Conservation (phyloP, 92 coral and sea anemone genomes). For the Siderastrea siderea region DNA sequence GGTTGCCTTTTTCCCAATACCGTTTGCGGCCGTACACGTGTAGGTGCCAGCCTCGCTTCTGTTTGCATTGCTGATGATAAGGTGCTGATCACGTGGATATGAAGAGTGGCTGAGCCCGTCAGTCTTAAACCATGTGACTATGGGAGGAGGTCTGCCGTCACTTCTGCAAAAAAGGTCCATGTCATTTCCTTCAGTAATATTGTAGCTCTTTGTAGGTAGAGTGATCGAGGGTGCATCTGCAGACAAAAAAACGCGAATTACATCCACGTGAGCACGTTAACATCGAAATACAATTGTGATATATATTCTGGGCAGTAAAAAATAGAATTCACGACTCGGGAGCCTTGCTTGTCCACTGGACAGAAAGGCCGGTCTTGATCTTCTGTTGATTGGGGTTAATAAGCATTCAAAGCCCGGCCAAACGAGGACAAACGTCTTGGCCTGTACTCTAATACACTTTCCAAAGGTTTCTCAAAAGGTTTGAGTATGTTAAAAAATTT, state of each 20-base stretch:
- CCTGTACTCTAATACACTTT: no score
- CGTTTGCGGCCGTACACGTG: slow-evolving; percentile 47
- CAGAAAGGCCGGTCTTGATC: no score
- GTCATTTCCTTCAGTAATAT: not conserved
- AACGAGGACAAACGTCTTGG: no score
- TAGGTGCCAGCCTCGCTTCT: slow-evolving; percentile 33
- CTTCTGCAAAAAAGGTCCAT: not conserved
- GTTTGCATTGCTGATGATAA: not conserved
- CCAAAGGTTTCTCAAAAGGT: no score
- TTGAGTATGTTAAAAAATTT: no score
- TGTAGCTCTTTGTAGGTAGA: not conserved
- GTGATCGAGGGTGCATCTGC: slow-evolving; percentile 1
- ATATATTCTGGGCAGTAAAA: no score
- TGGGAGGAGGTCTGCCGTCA: not conserved
- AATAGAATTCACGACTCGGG: no score
- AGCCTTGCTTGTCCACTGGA: no score
- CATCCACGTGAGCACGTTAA: not conserved
- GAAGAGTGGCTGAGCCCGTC: not conserved
- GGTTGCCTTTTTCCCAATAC: not conserved
- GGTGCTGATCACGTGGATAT: not conserved
- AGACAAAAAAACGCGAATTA: not conserved
- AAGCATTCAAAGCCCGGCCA: no score
- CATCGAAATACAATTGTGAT: not conserved
- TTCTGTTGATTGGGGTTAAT: no score
- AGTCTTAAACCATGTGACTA: slow-evolving; percentile 6